Conservation (phyloP, 2,113 vertebrate genomes). For the Syrrhaptes paradoxus region DNA sequence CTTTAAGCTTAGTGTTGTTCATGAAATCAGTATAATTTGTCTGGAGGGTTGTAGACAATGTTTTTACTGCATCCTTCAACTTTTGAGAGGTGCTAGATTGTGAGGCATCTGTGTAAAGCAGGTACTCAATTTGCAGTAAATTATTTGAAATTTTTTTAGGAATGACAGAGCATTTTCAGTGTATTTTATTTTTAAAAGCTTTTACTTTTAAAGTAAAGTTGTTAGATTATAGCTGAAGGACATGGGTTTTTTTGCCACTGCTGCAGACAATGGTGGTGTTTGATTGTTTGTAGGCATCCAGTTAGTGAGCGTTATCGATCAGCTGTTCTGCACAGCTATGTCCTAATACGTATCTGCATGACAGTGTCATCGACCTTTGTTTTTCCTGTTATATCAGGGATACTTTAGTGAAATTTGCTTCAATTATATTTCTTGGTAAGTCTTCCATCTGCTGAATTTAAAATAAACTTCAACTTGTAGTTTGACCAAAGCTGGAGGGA, state of each 20-base stretch:
- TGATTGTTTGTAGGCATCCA: neutral
- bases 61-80: neutral
- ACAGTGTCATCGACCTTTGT: neutral
- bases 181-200: neutral
- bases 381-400: neutral
- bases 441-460: neutral
- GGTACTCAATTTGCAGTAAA: neutral
- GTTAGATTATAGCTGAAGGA: neutral
- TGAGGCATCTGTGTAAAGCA: neutral
- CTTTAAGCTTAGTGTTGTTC: neutral
- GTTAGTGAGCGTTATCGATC: neutral
- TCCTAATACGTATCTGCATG: neutral
- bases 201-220: neutral
- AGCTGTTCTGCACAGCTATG: neutral
- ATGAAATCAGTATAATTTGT: neutral
- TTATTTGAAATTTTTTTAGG: neutral
- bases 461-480: neutral
- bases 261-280: neutral
- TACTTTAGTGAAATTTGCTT: neutral
- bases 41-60: neutral
- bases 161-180: neutral
- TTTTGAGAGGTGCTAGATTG: neutral
- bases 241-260: neutral
- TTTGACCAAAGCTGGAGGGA: neutral
- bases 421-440: neutral